These are phyloP conservation scores for Gnatocerus cornutus DNA, from an alignment of 2,888 invertebrate genomes.

Conservation along the genomic window DNA sequence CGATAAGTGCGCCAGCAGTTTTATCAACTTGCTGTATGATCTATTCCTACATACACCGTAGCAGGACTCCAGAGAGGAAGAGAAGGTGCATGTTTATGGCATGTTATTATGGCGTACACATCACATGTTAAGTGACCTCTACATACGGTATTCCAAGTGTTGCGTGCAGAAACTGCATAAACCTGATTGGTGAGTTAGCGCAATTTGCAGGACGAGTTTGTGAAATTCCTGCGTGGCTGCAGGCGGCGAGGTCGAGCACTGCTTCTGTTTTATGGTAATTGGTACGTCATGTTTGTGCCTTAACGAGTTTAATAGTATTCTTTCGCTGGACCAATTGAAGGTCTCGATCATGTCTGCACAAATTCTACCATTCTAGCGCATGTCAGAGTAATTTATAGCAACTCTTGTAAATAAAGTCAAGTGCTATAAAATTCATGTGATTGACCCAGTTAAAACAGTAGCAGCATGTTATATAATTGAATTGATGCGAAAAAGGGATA, in stretches of 20 bases:
- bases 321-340: not conserved
- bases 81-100: slow-evolving; percentile 49
- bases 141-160: slow-evolving; percentile 49
- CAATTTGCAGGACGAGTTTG: slow-evolving; percentile 52
- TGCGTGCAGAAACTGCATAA: slow-evolving; percentile 53
- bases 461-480: not conserved
- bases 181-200: slow-evolving; percentile 56
- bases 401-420: slow-evolving; percentile 32
- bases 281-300: slow-evolving; percentile 48
- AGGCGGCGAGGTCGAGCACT: slow-evolving; percentile 13
- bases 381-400: slow-evolving; percentile 27
- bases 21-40: slow-evolving; percentile 65
- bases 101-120: slow-evolving; percentile 56
- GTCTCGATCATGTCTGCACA: not conserved
- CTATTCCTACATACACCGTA: slow-evolving; percentile 69
- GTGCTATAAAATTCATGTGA: slow-evolving; percentile 32
- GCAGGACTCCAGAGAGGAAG: slow-evolving; percentile 63
- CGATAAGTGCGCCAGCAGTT: slow-evolving; percentile 28
- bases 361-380: slow-evolving; percentile 7
- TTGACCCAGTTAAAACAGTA: slow-evolving; percentile 28
- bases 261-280: slow-evolving; percentile 63
- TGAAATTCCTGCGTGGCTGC: slow-evolving; percentile 52
- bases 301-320: slow-evolving; percentile 2
- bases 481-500: not conserved
- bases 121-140: slow-evolving; percentile 53